Conservation (phyloP, 1,140 invertebrate genomes). For the Drosophila orena region DNA sequence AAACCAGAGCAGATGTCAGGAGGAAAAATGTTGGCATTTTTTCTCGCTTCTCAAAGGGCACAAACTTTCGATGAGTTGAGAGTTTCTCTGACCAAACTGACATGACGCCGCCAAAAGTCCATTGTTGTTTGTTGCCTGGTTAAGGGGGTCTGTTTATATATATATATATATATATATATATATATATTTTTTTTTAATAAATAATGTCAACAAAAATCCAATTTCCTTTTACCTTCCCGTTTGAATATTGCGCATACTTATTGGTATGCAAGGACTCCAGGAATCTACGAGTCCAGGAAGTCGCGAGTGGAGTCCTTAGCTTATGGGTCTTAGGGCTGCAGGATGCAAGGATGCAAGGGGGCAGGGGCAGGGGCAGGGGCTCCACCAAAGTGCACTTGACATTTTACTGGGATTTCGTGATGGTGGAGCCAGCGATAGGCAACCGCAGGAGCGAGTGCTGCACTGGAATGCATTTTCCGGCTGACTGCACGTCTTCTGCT, state of each 20-base stretch:
- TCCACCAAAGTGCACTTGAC: slow-evolving; percentile 54
- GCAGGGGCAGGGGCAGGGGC: background rate
- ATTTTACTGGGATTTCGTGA: slow-evolving; percentile 45
- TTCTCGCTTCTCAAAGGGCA: too few species aligned
- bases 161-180: too few species aligned
- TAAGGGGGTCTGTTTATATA: too few species aligned
- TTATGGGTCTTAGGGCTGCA: slow-evolving; percentile 1
- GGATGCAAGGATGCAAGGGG: background rate
- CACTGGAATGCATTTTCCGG: slow-evolving; percentile 14
- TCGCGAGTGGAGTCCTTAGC: background rate
- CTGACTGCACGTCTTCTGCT: slow-evolving; percentile 27
- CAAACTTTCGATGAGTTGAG: slow-evolving; percentile 1
- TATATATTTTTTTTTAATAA: slow-evolving; percentile 48
- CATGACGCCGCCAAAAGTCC: slow-evolving; percentile 3
- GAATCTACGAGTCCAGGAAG: slow-evolving; percentile 8
- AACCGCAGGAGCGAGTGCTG: slow-evolving; percentile 5
- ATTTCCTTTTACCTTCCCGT: slow-evolving; percentile 80
- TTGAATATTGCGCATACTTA: slow-evolving; percentile 60
- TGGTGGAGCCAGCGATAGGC: slow-evolving; percentile 17
- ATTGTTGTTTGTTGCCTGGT: slow-evolving; percentile 6
- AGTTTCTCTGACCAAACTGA: slow-evolving; percentile 10
- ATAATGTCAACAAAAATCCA: slow-evolving; percentile 84
- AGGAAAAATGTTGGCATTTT: slow-evolving; percentile 1
- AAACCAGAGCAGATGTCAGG: background rate
- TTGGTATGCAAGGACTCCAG: slow-evolving; percentile 16